Evolutionary conservation across 92 coral and sea anemone species (phyloP).

Genomic region (Paragorgia papillata): DNA sequence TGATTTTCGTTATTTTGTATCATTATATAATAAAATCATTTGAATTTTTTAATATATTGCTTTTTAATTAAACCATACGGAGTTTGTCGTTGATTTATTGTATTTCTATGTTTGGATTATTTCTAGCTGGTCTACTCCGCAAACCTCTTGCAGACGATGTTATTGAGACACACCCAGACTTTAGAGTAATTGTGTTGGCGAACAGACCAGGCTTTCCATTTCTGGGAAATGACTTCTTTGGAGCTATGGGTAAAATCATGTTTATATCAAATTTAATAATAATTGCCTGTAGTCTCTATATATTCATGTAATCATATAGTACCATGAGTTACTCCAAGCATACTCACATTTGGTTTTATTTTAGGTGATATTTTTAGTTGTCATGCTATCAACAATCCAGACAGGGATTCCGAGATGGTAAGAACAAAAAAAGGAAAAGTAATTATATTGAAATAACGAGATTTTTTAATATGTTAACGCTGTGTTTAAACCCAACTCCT

Average conservation of each 20-base stretch:
- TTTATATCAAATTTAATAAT: background rate
- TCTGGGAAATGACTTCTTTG: constrained; percentile 97
- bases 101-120: too few relatives aligned
- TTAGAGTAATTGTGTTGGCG: constrained; percentile 91
- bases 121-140: constrained; percentile 48
- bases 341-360: too few relatives aligned
- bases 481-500: too few relatives aligned
- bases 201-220: constrained; percentile 99
- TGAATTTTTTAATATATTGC: too few relatives aligned
- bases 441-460: too few relatives aligned
- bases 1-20: background rate
- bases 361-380: constrained; percentile 96
- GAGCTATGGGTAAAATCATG: constrained; percentile 77
- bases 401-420: constrained; percentile 96
- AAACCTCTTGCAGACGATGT: constrained; percentile 61
- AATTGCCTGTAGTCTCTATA: too few relatives aligned
- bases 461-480: too few relatives aligned
- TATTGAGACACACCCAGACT: constrained; percentile 81
- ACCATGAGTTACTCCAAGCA: too few relatives aligned
- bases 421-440: constrained; percentile 13
- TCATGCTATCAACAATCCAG: constrained; percentile 98
- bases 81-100: too few relatives aligned
- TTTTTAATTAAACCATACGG: too few relatives aligned
- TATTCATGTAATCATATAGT: too few relatives aligned
- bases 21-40: background rate